A percentile compares a stretch with the other conserved stretches of the same genome.
phyloP scores from a whole-genome alignment of 2,797 vertebrate species.

The Notolabrus celidotus region DNA sequence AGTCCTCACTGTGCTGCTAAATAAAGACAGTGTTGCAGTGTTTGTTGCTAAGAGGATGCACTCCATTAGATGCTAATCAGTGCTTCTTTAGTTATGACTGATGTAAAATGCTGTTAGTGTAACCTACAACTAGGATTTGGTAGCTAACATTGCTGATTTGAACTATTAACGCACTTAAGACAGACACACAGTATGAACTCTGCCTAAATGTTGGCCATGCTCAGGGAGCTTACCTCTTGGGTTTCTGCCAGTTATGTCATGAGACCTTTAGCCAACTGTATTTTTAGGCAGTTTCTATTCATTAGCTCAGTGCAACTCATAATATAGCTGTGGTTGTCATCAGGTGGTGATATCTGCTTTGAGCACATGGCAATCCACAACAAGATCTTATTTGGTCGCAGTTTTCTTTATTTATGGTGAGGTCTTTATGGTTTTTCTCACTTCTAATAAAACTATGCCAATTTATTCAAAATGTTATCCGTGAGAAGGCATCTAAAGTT shows the following conservation, averaged over 20 bases:
- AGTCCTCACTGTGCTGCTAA: constrained; percentile 36
- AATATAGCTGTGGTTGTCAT: constrained; percentile 12
- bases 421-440: too few species aligned
- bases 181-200: constrained; percentile 6
- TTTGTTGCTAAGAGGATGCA: constrained; percentile 19
- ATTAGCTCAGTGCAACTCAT: not conserved
- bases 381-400: not conserved
- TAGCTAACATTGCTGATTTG: not conserved
- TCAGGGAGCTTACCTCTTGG: constrained; percentile 1
- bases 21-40: constrained; percentile 18
- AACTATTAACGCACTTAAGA: not conserved
- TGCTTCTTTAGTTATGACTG: not conserved
- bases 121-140: constrained; percentile 1
- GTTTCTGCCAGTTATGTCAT: too few species aligned
- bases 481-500: too few species aligned
- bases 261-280: not conserved
- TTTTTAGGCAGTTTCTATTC: constrained; percentile 11
- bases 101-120: not conserved
- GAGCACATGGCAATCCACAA: too few species aligned
- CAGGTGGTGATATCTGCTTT: not conserved
- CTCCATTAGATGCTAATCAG: constrained; percentile 22
- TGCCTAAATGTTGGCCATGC: not conserved
- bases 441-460: too few species aligned
- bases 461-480: too few species aligned
- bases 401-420: not conserved